A percentile compares a stretch with the other conserved stretches of the same genome.
Evolutionary conservation across 2,113 vertebrate genomes (phyloP).

Genomic region (Chaetura pelagica): DNA sequence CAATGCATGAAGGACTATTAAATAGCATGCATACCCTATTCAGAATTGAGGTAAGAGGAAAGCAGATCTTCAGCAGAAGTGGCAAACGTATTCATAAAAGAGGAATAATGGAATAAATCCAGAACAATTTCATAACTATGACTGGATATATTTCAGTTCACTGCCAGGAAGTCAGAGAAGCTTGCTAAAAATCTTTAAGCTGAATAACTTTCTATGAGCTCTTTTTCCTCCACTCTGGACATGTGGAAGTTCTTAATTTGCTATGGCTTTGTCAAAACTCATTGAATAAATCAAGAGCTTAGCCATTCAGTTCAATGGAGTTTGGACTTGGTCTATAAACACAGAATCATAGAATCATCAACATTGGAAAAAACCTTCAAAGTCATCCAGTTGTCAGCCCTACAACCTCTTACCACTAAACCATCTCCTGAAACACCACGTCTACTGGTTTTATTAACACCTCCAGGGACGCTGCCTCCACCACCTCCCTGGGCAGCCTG

Average conservation of each 20-base stretch:
- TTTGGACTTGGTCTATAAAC: background rate
- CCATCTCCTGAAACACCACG: no score
- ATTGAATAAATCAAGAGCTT: background rate
- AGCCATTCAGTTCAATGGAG: background rate
- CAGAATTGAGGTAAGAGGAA: background rate
- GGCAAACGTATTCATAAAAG: conserved; percentile 13
- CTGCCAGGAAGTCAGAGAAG: conserved; percentile 26
- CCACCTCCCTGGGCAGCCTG: no score
- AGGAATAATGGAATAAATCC: conserved; percentile 26
- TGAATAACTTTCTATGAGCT: background rate
- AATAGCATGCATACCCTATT: background rate
- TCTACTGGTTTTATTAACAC: no score
- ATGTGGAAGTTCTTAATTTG: background rate
- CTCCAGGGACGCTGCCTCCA: no score
- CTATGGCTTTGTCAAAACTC: background rate
- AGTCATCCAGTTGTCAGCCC: no score
- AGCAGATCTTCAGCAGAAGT: background rate
- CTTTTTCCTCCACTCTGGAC: background rate
- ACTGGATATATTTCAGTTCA: background rate
- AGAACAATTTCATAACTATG: background rate
- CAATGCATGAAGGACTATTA: background rate
- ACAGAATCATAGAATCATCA: no score
- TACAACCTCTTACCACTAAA: no score
- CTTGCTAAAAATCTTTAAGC: conserved; percentile 14
- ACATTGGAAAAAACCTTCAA: no score